Percentiles rank a stretch among this genome's conserved stretches.
Evolutionary conservation across 2,797 vertebrate species (phyloP).

Genomic region (Poeciliopsis gracilis): DNA sequence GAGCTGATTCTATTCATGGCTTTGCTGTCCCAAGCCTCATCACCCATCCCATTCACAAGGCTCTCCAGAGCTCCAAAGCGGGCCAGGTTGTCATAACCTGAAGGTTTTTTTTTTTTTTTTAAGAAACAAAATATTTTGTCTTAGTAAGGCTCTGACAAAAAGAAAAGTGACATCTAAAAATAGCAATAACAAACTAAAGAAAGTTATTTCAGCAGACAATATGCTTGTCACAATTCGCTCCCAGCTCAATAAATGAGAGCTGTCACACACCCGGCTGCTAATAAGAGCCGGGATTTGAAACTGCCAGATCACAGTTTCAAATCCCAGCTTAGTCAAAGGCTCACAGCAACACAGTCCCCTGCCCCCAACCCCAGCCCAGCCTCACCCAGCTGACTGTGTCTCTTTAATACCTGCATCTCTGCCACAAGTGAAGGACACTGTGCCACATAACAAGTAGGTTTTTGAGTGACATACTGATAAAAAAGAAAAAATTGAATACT

Average conservation of each 20-base stretch:
- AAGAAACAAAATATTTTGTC: constrained; percentile 13
- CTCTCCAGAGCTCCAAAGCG: constrained; percentile 93
- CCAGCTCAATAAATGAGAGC: constrained; percentile 53
- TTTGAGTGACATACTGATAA: neutral
- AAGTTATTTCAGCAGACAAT: constrained; percentile 31
- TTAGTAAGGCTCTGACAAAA: constrained; percentile 1
- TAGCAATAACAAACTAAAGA: neutral
- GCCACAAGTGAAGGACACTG: constrained; percentile 18
- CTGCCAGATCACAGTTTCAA: constrained; percentile 79
- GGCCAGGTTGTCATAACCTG: constrained; percentile 88
- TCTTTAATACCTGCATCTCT: constrained; percentile 48
- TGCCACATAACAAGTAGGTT: neutral
- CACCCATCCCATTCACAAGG: constrained; percentile 88
- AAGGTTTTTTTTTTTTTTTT: constrained; percentile 1
- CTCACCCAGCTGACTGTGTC: constrained; percentile 39
- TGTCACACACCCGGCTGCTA: constrained; percentile 43
- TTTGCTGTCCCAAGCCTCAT: constrained; percentile 90
- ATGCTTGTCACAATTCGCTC: constrained; percentile 28
- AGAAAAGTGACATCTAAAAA: neutral
- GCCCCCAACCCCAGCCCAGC: constrained; percentile 47
- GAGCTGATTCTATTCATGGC: constrained; percentile 90
- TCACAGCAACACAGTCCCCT: constrained; percentile 74
- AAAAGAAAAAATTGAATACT: neutral
- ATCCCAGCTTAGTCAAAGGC: constrained; percentile 76
- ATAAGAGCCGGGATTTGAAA: constrained; percentile 46